Conservation (phyloP, 2,888 invertebrate species). For the Hipparchia semele region DNA sequence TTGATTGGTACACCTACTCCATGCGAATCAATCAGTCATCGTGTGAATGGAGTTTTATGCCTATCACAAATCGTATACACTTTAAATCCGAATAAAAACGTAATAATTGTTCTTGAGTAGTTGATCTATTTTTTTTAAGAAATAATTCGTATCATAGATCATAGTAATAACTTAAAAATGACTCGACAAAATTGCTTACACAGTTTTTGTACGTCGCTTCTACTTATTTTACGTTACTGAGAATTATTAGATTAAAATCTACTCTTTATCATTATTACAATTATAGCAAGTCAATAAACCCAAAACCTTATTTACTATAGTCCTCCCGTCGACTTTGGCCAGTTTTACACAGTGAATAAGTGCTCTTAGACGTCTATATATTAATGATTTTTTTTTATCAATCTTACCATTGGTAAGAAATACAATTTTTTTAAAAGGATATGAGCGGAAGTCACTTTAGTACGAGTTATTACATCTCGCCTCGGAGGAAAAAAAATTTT, state of each 20-base stretch:
- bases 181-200: constrained; percentile 29
- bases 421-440: background rate
- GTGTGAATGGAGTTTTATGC: background rate
- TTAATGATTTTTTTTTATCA: background rate
- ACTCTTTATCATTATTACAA: constrained; percentile 15
- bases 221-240: constrained; percentile 28
- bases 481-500: too few species aligned
- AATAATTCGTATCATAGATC: constrained; percentile 23
- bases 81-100: background rate
- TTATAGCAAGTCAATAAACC: constrained; percentile 25
- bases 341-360: background rate
- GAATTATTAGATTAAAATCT: constrained; percentile 30
- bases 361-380: background rate
- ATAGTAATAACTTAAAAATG: constrained; percentile 25
- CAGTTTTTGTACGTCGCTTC: constrained; percentile 30
- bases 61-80: background rate
- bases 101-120: background rate
- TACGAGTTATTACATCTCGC: too few species aligned
- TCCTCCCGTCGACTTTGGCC: background rate
- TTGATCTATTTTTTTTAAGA: constrained; percentile 17
- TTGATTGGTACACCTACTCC: background rate
- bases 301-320: constrained; percentile 9
- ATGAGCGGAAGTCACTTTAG: too few species aligned
- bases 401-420: background rate
- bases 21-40: background rate